Conservation (phyloP, 2,888 invertebrate genomes). For the Eupelmus urozonus region DNA sequence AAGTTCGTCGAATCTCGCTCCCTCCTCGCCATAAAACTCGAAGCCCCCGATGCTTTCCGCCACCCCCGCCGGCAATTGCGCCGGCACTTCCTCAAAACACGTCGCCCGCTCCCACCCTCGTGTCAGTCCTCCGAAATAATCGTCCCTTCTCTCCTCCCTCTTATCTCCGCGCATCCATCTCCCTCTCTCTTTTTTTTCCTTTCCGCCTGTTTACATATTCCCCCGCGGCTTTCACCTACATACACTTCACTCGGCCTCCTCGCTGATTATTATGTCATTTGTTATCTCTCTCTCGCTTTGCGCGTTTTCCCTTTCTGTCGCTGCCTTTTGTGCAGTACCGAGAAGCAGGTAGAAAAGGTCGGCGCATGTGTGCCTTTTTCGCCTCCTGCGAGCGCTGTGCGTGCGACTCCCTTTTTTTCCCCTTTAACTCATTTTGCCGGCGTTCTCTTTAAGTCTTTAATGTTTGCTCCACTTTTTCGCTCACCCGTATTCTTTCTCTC, state of each 20-base stretch:
- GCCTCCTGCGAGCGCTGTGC: background rate
- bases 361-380: background rate
- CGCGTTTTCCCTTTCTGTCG: constrained; percentile 47
- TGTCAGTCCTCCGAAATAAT: no score
- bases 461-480: constrained; percentile 43
- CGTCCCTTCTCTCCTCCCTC: background rate
- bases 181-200: constrained; percentile 27
- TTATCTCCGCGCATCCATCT: constrained; percentile 36
- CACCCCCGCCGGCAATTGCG: no score
- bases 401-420: constrained; percentile 25
- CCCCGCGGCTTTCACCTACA: constrained; percentile 53
- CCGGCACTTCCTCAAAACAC: no score
- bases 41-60: no score
- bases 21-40: no score
- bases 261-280: constrained; percentile 53
- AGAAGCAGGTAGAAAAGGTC: background rate
- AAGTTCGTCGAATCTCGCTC: no score
- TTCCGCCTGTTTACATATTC: constrained; percentile 53
- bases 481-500: background rate
- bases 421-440: constrained; percentile 42
- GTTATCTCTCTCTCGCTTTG: constrained; percentile 36
- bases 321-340: background rate
- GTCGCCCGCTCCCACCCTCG: no score
- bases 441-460: constrained; percentile 39
- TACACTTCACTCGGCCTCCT: constrained; percentile 37